Percentiles rank a stretch among this genome's conserved stretches.
Evolutionary conservation across 2,113 vertebrate species (phyloP).

Genomic region (Uropsilus gracilis): DNA sequence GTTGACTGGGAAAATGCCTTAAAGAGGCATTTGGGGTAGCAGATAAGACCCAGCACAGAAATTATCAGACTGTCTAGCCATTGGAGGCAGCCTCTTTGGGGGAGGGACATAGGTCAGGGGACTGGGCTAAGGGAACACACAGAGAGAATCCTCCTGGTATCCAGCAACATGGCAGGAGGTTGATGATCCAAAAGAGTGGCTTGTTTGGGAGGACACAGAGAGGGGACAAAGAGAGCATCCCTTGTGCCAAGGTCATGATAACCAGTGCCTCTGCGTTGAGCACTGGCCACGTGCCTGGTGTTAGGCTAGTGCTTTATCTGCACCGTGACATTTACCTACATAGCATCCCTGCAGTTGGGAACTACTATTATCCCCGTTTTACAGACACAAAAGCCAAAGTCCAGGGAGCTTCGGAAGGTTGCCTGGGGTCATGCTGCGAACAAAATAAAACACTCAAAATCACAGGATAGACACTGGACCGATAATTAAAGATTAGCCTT

Average conservation of each 20-base stretch:
- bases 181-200: neutral
- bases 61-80: neutral
- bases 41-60: neutral
- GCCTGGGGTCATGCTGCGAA: neutral
- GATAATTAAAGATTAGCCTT: neutral
- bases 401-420: neutral
- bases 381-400: conserved; percentile 20
- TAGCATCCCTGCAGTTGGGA: too few species aligned
- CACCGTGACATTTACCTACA: neutral
- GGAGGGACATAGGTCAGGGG: neutral
- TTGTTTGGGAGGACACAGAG: too few species aligned
- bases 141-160: neutral
- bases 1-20: neutral
- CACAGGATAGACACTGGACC: accelerated
- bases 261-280: neutral
- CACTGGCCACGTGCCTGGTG: neutral
- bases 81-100: neutral
- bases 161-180: neutral
- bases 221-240: too few species aligned
- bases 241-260: too few species aligned
- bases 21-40: neutral
- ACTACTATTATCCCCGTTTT: neutral
- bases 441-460: neutral
- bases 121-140: neutral
- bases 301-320: neutral